Conservation (phyloP, 2,888 invertebrate genomes). For the Cyaniris semiargus region DNA sequence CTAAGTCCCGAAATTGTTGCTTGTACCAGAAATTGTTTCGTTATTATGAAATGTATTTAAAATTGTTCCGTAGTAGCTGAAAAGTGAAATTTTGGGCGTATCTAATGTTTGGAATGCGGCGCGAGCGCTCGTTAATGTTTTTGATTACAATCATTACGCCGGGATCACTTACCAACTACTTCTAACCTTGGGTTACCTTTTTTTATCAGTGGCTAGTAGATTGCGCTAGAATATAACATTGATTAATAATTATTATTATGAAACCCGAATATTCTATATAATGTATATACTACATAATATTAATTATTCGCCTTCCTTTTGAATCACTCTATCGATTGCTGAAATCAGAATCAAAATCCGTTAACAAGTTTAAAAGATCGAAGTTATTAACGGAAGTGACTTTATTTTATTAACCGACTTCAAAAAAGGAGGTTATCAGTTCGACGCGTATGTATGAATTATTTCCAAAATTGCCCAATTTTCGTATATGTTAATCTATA, state of each 20-base stretch:
- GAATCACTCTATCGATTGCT: neutral
- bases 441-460: too few relatives aligned
- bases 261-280: neutral
- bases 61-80: conserved; percentile 36
- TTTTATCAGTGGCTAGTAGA: conserved; percentile 5
- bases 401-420: too few relatives aligned
- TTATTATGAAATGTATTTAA: conserved; percentile 17
- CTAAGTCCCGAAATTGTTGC: neutral
- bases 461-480: too few relatives aligned
- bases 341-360: neutral
- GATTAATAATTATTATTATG: neutral
- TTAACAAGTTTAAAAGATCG: neutral
- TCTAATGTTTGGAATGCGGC: conserved; percentile 57
- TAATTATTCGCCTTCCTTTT: neutral
- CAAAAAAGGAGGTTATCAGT: too few relatives aligned
- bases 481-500: too few relatives aligned
- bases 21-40: neutral
- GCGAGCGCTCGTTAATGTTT: conserved; percentile 54
- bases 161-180: conserved; percentile 34
- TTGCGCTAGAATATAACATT: neutral
- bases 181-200: neutral
- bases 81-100: conserved; percentile 51
- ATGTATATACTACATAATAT: too few relatives aligned
- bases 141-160: conserved; percentile 58
- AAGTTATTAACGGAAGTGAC: neutral